These are phyloP conservation scores for Coturnix japonica DNA, from an alignment of 2,113 vertebrate genomes.

Conservation along the genomic window DNA sequence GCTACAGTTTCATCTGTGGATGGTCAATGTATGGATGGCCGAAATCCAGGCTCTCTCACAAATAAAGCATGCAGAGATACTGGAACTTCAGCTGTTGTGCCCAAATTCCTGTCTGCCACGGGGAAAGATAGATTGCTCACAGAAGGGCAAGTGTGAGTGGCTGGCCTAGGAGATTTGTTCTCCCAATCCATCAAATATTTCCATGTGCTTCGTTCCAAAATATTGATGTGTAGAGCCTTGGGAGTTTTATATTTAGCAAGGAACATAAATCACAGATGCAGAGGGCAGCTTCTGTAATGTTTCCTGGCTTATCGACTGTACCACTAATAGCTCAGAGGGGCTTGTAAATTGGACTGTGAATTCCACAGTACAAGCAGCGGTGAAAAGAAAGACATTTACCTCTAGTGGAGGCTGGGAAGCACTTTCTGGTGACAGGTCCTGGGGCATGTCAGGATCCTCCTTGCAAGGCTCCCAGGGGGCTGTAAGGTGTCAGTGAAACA, in stretches of 20 bases:
- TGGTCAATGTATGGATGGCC: slow-evolving; percentile 25
- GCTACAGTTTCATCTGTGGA: background rate
- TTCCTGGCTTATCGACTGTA: background rate
- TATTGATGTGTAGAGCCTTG: background rate
- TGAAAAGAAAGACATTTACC: background rate
- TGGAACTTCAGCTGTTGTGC: slow-evolving; percentile 61
- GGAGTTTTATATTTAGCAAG: slow-evolving; percentile 61
- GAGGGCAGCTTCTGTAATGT: slow-evolving; percentile 16
- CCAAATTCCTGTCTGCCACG: slow-evolving; percentile 45
- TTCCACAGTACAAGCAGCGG: background rate
- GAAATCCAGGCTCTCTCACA: background rate
- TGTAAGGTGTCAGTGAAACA: background rate
- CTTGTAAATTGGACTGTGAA: background rate
- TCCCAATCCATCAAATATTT: slow-evolving; percentile 37
- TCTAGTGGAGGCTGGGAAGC: background rate
- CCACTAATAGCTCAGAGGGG: slow-evolving; percentile 32
- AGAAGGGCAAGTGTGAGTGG: slow-evolving; percentile 56
- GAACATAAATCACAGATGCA: slow-evolving; percentile 44
- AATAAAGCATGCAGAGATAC: background rate
- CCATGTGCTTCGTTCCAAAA: slow-evolving; percentile 52
- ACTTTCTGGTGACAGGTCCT: background rate
- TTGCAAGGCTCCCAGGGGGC: background rate
- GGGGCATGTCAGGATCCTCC: background rate
- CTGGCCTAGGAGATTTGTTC: slow-evolving; percentile 24
- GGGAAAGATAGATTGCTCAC: slow-evolving; percentile 52